These are phyloP conservation scores for Lycia hirtaria DNA, from an alignment of 2,888 invertebrate genomes.

Conservation along the genomic window DNA sequence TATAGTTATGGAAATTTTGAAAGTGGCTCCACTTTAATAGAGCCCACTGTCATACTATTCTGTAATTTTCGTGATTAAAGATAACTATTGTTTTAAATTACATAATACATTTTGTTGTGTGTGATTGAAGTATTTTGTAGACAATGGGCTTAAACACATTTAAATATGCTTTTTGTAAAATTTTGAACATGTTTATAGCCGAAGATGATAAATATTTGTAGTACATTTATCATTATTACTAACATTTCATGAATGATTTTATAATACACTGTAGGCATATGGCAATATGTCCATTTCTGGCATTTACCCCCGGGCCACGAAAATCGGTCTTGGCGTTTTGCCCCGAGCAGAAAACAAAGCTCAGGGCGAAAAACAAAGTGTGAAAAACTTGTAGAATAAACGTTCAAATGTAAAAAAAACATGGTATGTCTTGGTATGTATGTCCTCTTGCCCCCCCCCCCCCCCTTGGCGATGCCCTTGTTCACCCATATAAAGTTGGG, in stretches of 20 bases:
- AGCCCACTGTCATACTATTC: background rate
- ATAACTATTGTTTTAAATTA: background rate
- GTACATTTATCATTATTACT: slow-evolving; percentile 2
- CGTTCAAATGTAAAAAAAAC: no score
- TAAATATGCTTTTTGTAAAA: background rate
- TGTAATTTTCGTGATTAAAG: background rate
- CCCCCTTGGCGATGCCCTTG: no score
- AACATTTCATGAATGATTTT: slow-evolving; percentile 25
- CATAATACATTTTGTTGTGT: background rate
- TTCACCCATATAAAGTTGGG: no score
- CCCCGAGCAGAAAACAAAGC: no score
- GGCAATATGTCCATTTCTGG: slow-evolving; percentile 13
- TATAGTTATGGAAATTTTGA: background rate
- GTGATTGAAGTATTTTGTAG: background rate
- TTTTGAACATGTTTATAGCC: slow-evolving; percentile 7
- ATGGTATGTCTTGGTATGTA: no score
- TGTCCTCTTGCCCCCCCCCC: no score
- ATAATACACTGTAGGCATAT: slow-evolving; percentile 29
- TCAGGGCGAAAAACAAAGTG: no score
- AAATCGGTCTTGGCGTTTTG: no score
- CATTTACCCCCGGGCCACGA: no score
- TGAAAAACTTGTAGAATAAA: no score
- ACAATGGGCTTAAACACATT: background rate
- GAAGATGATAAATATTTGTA: slow-evolving; percentile 12
- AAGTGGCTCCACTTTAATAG: background rate